Percentiles rank a stretch among this genome's conserved stretches.
phyloP scores from a whole-genome alignment of 2,113 vertebrate genomes.

The Euleptes europaea region DNA sequence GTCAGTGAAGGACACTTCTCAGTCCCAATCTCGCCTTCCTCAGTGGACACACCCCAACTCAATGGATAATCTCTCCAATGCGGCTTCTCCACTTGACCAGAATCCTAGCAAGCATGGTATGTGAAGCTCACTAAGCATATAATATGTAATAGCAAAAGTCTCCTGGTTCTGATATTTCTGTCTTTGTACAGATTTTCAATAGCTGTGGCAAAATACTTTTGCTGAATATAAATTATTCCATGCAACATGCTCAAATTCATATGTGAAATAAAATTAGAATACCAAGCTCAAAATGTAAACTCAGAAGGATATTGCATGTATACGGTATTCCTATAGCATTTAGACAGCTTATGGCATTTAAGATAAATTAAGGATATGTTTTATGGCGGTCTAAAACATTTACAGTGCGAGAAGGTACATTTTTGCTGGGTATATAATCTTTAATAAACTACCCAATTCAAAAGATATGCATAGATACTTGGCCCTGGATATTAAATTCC shows the following conservation, averaged over 20 bases:
- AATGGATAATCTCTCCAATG: constrained; percentile 90
- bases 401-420: neutral
- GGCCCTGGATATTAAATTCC: neutral
- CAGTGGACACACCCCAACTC: constrained; percentile 98
- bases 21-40: constrained; percentile 96
- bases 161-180: rapidly evolving
- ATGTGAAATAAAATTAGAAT: neutral
- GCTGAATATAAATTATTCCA: neutral
- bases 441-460: neutral
- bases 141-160: neutral
- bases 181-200: rapidly evolving
- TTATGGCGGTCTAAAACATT: neutral
- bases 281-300: neutral
- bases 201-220: rapidly evolving
- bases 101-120: constrained; percentile 94
- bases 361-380: neutral
- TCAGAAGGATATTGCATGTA: neutral
- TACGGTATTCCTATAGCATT: constrained; percentile 1
- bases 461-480: neutral
- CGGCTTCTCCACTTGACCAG: constrained; percentile 91
- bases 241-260: neutral
- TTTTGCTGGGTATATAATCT: neutral
- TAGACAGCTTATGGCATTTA: constrained; percentile 24
- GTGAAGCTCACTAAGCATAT: neutral
- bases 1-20: constrained; percentile 93